Percentiles rank a stretch among this genome's conserved stretches.
Conservation (phyloP, 1,140 invertebrate species). For the Drosophila cardini region DNA sequence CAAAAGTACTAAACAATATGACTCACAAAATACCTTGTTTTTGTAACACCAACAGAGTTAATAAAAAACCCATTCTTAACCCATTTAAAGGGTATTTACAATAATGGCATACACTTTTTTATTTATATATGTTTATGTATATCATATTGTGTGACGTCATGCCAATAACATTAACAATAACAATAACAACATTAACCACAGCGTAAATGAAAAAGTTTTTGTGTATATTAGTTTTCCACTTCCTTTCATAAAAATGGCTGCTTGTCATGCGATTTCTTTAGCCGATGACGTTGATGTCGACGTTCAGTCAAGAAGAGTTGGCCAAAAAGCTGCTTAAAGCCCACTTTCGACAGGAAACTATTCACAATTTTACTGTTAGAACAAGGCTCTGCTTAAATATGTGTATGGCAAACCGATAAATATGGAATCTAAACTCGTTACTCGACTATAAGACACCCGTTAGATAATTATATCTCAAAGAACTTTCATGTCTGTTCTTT, state of each 20-base stretch:
- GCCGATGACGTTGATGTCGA: constrained; percentile 38
- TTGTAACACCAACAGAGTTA: too few species aligned
- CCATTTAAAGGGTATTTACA: neutral
- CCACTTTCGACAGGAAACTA: neutral
- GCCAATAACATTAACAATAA: constrained; percentile 21
- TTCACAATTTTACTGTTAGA: neutral
- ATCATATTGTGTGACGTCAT: constrained; percentile 66
- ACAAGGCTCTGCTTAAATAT: neutral
- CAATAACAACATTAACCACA: constrained; percentile 48
- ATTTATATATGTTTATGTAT: constrained; percentile 4
- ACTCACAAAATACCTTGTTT: too few species aligned
- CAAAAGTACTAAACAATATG: too few species aligned
- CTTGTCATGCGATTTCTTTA: constrained; percentile 74
- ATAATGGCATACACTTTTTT: neutral
- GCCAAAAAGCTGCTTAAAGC: constrained; percentile 15
- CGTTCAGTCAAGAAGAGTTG: constrained; percentile 20
- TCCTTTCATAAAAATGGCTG: constrained; percentile 69
- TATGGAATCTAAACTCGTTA: too few species aligned
- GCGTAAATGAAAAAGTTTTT: constrained; percentile 70
- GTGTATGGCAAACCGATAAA: too few species aligned
- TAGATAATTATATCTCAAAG: too few species aligned
- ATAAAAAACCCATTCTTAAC: too few species aligned
- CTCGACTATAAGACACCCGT: too few species aligned
- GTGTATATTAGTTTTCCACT: constrained; percentile 64
- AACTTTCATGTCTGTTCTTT: too few species aligned